Base-by-base conservation (phyloP, 2,113 vertebrate genomes). In the Morone chrysops region DNA sequence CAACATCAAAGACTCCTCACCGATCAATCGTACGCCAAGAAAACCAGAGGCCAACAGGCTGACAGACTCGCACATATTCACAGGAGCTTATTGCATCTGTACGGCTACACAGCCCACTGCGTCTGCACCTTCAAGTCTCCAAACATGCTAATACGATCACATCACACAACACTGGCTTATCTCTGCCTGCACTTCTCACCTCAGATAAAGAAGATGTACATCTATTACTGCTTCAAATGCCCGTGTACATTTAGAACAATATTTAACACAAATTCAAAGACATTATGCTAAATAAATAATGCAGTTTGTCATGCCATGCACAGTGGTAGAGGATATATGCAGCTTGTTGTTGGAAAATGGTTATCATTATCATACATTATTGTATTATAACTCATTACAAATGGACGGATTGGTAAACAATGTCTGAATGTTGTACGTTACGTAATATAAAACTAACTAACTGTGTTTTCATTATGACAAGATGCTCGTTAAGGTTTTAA, bases 1-100 rank as follows among this genome's bases (percentile, higher is more conserved):
- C 83, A 72, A 85, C 89, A 93, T 94, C 90, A 93, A 93, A 93
- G 84, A 69, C 70, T 70, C 73, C 36, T 80, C 72, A 22, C 47
- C 65, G 72, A 82, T 75, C 85, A 83, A 78, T 65, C 53, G 48
- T 57, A 25, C 43, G 4, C 75, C 78, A 57, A 75, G 20, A 71
- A 66, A 75, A 68, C 75, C 56, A 10, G 20, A 71, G 78, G 81
- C 75, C 59, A 68, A 73, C 56, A 70, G 63, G 59, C 73, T 77
- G 82, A 80, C 59, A 70, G 83, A 69, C 80, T 77, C 62, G 17
- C 63, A 61, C 70, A 59, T 74, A 75, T 81, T 86, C 80, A 70
- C 57, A 47, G 71, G 36, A 56, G 79, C 60, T 74, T 48, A 70
- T 72, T 87, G 81, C 75, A 75, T 83, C 36, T 75, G 65, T 69